Conservation (phyloP, 2,888 invertebrate species). For the Pristionchus japonicus region DNA sequence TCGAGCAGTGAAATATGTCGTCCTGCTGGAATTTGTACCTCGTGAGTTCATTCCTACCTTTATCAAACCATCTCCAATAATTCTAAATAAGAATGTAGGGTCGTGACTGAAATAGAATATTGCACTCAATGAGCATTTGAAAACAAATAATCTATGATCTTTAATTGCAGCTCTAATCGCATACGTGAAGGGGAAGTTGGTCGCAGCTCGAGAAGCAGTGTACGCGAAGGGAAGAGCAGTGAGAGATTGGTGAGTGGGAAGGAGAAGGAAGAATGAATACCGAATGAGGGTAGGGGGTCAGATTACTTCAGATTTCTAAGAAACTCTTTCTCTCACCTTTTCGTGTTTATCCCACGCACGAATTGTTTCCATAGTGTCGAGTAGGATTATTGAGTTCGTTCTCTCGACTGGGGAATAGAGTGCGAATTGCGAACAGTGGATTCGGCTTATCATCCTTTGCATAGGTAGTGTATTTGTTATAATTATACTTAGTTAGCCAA, state of each 20-base stretch:
- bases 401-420: not conserved
- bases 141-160: not conserved
- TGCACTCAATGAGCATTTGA: not conserved
- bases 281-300: not conserved
- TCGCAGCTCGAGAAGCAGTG: not conserved
- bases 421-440: not conserved
- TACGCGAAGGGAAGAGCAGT: conserved; percentile 33
- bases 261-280: not conserved
- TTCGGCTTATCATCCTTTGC: not conserved
- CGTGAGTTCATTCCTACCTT: conserved; percentile 55
- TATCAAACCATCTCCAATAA: not conserved
- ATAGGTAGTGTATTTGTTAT: not conserved
- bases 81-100: no score
- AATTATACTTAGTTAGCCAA: not conserved
- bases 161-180: conserved; percentile 33
- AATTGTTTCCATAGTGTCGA: not conserved
- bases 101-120: not conserved
- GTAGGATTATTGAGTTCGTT: not conserved
- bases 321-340: not conserved
- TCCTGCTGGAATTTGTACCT: conserved; percentile 69
- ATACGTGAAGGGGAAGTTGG: not conserved
- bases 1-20: conserved; percentile 64
- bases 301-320: not conserved
- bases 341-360: not conserved
- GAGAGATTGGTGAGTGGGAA: conserved; percentile 38